These are phyloP conservation scores for Erpetoichthys calabaricus DNA, from an alignment of 2,797 vertebrate species.

Conservation along the genomic window DNA sequence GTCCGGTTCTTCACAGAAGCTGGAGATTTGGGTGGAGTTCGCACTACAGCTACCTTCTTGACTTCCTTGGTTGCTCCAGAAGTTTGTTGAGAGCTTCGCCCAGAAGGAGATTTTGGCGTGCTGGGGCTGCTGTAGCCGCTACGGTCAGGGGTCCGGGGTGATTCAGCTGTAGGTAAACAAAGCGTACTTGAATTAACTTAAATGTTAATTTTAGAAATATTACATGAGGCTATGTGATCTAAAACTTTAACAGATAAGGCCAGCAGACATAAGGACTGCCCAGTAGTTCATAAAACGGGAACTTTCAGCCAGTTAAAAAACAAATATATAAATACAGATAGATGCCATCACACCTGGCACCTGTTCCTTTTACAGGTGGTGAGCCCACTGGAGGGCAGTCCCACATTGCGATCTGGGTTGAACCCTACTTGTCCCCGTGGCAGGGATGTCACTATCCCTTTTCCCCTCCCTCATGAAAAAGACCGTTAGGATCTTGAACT, in stretches of 20 bases:
- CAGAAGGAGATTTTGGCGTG: constrained; percentile 71
- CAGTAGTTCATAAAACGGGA: background rate
- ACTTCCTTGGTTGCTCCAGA: constrained; percentile 70
- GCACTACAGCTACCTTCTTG: constrained; percentile 88
- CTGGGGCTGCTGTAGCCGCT: constrained; percentile 89
- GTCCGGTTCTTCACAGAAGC: constrained; percentile 75
- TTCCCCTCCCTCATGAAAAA: too few species aligned
- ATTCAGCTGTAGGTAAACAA: constrained; percentile 37
- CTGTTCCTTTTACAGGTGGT: too few species aligned
- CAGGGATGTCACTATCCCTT: too few species aligned
- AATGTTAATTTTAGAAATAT: background rate
- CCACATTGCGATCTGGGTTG: too few species aligned
- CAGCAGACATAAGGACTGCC: background rate
- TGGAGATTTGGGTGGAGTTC: constrained; percentile 82
- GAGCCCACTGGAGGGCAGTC: too few species aligned
- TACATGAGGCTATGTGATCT: rapidly evolving
- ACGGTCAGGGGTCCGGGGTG: constrained; percentile 59
- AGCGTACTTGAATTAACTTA: background rate
- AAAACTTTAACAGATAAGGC: background rate
- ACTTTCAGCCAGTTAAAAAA: too few species aligned
- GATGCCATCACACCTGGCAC: too few species aligned
- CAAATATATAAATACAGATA: too few species aligned
- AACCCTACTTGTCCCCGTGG: too few species aligned
- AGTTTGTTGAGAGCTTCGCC: constrained; percentile 57
- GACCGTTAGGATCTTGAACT: too few species aligned